Conservation (phyloP, 92 coral and sea anemone species). For the Umimayanthus kanabou region DNA sequence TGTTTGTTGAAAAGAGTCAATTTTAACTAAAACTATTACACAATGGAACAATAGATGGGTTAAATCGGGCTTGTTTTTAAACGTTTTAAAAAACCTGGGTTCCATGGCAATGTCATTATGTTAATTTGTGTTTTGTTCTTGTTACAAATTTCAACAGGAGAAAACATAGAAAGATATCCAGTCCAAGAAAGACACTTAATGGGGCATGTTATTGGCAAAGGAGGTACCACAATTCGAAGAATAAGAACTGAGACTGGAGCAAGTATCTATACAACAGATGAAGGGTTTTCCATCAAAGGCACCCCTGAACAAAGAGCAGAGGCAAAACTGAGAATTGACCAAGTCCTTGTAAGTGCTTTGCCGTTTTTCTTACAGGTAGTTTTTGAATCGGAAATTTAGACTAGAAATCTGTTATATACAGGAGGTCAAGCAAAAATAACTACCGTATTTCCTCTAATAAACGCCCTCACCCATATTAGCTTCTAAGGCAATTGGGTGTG, state of each 20-base stretch:
- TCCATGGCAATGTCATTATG: not conserved
- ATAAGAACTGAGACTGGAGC: conserved; percentile 8
- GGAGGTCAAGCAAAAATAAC: no score
- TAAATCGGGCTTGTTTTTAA: no score
- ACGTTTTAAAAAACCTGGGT: not conserved
- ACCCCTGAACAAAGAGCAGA: conserved; percentile 18
- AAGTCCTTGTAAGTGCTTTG: not conserved
- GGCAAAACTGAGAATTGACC: not conserved
- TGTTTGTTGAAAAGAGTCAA: not conserved
- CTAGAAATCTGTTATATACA: no score
- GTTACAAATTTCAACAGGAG: not conserved
- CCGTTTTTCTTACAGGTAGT: not conserved
- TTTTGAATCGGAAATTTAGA: no score
- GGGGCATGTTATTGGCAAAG: conserved; percentile 10
- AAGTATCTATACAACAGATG: conserved; percentile 8
- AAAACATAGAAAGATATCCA: not conserved
- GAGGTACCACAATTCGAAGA: not conserved
- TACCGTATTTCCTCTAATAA: no score
- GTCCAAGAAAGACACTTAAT: not conserved
- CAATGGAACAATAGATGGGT: no score
- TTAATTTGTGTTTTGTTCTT: not conserved
- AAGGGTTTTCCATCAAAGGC: conserved; percentile 14
- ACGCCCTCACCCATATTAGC: no score
- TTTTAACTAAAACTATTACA: no score
- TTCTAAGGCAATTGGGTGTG: no score